Evolutionary conservation across 1,140 invertebrate species (phyloP), one percentile per base, ranked within the genome.

Genomic region (Ips typographus): DNA sequence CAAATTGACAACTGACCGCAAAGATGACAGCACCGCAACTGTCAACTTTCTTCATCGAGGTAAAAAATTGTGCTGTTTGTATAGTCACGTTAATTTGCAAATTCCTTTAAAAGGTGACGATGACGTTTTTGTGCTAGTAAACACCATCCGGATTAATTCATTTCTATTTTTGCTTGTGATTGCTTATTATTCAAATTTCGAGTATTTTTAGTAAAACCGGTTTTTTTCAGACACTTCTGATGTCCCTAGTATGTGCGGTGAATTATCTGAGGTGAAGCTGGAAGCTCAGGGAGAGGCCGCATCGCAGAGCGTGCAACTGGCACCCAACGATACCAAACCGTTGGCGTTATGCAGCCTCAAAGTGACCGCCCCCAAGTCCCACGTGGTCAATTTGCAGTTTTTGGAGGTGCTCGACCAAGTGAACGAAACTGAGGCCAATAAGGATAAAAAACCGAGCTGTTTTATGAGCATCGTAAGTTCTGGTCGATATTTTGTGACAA

Each of bases 381-480:
- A 76, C 43, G 68, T 73, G 22, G 69, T 76, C 4, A 71, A 74
- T 58, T 41, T 76, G n/a, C 72, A 75, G 47, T 73, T 76, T 68
- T 51, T 73, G 40, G 74, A 75, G 43, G 61, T 40, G 22, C 36
- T 61, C 4, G 51, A 66, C 5, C 53, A 60, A 40, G 41, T 64
- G 22, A 38, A 51, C 43, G 52, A 59, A 7, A 66, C 36, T 6
- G 59, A 56, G 4, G 70, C 64, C 38, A 60, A 59, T 41, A 62
- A 43, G 42, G 51, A 53, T n/a, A 63, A 59, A 37, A 68, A 58
- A 1, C 70, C 72, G 57, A 62, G 72, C 2, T 76, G 75, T 43
- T 60, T 67, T 43, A 72, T 76, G 67, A 72, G 70, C 56, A 71
- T 76, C 61, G 75, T 76, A 76, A 75, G 75, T 71, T 22, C 22